Percentiles rank a stretch among this genome's conserved stretches.
These are phyloP conservation scores for Melanophora roralis DNA, from an alignment of 2,888 invertebrate genomes.

Conservation along the genomic window DNA sequence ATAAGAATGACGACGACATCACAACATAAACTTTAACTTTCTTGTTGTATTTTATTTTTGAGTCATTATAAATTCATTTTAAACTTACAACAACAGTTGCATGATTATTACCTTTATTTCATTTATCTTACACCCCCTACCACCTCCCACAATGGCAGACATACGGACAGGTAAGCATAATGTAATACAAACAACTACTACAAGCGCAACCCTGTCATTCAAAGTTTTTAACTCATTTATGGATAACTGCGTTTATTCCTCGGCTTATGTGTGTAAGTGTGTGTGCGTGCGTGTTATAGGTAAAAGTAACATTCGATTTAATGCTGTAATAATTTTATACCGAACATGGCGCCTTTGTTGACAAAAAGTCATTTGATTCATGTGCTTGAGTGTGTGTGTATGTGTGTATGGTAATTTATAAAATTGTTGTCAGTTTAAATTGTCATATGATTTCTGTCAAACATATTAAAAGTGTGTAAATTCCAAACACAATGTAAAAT, in stretches of 20 bases:
- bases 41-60: conserved; percentile 30
- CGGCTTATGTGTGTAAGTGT: not conserved
- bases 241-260: not conserved
- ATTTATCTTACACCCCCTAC: not conserved
- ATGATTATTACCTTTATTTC: conserved; percentile 34
- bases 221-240: not conserved
- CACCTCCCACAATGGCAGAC: not conserved
- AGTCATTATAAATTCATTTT: conserved; percentile 58
- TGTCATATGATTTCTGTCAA: conserved; percentile 32
- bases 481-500: too few relatives aligned
- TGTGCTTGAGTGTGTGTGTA: not conserved
- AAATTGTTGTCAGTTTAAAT: conserved; percentile 24
- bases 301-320: not conserved
- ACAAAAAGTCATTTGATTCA: conserved; percentile 24
- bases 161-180: not conserved
- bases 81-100: conserved; percentile 49
- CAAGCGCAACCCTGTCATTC: not conserved
- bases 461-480: conserved; percentile 23
- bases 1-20: too few relatives aligned
- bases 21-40: not conserved
- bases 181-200: not conserved
- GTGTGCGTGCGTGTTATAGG: not conserved
- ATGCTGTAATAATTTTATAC: conserved; percentile 13
- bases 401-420: not conserved
- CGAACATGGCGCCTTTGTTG: not conserved